These are phyloP conservation scores for Poeciliopsis paucimaculata DNA, from an alignment of 2,797 vertebrate genomes.

Conservation along the genomic window DNA sequence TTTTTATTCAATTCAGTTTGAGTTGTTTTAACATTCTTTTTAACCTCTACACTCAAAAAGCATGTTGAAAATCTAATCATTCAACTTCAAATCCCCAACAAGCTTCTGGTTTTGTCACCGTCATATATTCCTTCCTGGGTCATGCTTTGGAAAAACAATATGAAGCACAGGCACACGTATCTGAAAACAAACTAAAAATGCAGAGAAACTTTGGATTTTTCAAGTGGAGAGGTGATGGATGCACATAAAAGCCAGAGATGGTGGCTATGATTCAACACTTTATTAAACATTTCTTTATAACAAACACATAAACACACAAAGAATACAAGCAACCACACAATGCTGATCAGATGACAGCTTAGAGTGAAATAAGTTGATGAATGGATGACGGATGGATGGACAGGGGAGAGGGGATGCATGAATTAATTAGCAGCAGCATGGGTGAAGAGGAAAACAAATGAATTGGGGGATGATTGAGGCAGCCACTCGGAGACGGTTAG, in stretches of 20 bases:
- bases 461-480: constrained; percentile 34
- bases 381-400: constrained; percentile 22
- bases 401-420: constrained; percentile 11
- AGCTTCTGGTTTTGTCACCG: not conserved
- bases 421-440: constrained; percentile 27
- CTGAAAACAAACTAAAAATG: constrained; percentile 21
- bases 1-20: not conserved
- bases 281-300: constrained; percentile 67
- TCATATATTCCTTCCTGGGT: not conserved
- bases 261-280: constrained; percentile 75
- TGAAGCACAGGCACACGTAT: not conserved
- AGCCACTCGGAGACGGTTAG: constrained; percentile 65
- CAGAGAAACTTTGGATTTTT: constrained; percentile 24
- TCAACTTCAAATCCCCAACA: not conserved
- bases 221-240: constrained; percentile 51
- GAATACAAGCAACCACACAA: constrained; percentile 54
- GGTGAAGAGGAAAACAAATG: constrained; percentile 15
- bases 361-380: constrained; percentile 21
- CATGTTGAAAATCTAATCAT: not conserved
- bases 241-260: constrained; percentile 75
- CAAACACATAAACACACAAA: constrained; percentile 53
- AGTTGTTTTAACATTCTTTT: not conserved
- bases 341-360: constrained; percentile 33
- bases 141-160: not conserved
- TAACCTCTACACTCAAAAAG: not conserved